phyloP scores from a whole-genome alignment of 2,888 invertebrate species.

The Antitype chi region DNA sequence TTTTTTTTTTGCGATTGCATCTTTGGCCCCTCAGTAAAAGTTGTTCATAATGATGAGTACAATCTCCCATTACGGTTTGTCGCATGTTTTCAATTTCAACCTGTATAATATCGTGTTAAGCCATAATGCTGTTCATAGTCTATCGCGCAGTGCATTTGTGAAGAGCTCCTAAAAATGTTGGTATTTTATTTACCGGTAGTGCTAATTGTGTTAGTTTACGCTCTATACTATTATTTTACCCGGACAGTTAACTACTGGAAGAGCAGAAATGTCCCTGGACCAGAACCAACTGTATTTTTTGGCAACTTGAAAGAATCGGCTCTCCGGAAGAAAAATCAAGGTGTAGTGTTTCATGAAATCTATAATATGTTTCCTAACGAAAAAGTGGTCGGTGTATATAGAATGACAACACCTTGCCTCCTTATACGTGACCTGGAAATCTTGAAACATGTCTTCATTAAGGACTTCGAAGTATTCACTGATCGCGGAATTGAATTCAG shows the following conservation, averaged over 20 bases:
- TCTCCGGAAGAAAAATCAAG: conserved; percentile 63
- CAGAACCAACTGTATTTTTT: conserved; percentile 72
- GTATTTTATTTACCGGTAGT: conserved; percentile 37
- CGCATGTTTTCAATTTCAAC: too few species aligned
- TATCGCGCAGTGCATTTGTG: not conserved
- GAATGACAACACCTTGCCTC: conserved; percentile 75
- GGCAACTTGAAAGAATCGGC: conserved; percentile 74
- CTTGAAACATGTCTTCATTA: conserved; percentile 77
- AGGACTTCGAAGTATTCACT: conserved; percentile 76
- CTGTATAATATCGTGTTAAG: conserved; percentile 27
- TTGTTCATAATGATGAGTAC: too few species aligned
- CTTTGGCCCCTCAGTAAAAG: too few species aligned
- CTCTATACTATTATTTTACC: conserved; percentile 72
- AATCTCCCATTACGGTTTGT: too few species aligned
- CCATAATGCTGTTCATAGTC: not conserved
- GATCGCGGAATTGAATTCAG: conserved; percentile 77
- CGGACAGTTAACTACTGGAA: conserved; percentile 77
- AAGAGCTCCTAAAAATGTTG: conserved; percentile 24
- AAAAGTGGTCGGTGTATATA: conserved; percentile 78
- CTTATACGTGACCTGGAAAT: conserved; percentile 77
- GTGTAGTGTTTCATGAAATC: conserved; percentile 66
- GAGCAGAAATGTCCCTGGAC: conserved; percentile 68
- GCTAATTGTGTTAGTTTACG: conserved; percentile 37
- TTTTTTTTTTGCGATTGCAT: too few species aligned
- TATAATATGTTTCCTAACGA: conserved; percentile 75